Evolutionary conservation across 2,797 vertebrate species (phyloP).

Genomic region (Callimico goeldii): DNA sequence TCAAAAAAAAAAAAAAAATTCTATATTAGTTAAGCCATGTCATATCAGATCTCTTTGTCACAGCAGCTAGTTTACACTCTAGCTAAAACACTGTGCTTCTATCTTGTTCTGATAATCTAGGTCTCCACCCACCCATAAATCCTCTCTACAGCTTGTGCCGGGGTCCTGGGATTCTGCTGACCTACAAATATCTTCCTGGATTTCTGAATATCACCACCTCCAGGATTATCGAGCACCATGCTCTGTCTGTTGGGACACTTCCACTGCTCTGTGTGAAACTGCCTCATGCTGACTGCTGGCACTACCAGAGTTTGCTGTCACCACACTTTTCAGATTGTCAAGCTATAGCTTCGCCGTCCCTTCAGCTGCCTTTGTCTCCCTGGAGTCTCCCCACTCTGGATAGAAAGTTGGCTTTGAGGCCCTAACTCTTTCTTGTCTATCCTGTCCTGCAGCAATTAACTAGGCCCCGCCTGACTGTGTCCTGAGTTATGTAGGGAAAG

Average conservation of each 20-base stretch:
- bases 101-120: neutral
- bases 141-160: neutral
- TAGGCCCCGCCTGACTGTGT: neutral
- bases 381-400: neutral
- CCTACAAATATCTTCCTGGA: neutral
- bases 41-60: neutral
- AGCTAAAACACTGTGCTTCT: neutral
- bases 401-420: neutral
- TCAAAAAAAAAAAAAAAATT: neutral
- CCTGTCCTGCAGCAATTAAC: neutral
- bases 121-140: neutral
- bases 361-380: neutral
- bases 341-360: neutral
- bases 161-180: neutral
- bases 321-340: neutral
- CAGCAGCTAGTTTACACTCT: neutral
- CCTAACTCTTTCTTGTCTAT: neutral
- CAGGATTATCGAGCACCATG: neutral
- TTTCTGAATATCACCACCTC: neutral
- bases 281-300: neutral
- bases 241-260: neutral
- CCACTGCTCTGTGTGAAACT: neutral
- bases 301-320: neutral
- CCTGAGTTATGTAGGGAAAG: neutral
- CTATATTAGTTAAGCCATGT: neutral